Base-by-base conservation (phyloP, 2,797 vertebrate species). In the Hylomyscus alleni region DNA sequence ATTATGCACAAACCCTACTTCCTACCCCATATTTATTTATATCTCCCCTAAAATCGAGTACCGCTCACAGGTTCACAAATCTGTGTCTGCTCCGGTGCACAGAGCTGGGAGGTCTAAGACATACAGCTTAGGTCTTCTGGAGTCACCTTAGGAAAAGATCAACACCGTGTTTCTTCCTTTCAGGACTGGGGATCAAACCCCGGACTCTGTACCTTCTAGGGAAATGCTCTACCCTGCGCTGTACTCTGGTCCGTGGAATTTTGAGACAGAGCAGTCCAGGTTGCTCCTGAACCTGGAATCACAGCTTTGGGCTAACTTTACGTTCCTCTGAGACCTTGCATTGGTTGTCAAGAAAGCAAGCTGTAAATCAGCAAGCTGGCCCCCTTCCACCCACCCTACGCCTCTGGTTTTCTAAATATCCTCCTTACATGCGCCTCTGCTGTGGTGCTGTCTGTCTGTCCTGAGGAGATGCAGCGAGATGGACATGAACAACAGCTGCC, bases 21-120 rank as follows among this genome's bases (percentile, higher is more conserved):
- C 54, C 52, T 83, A 73, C 22, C 72, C 15, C 34, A 19, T 14
- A 50, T 67, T 12, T 76, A 29, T 4, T 50, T 17, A 62, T 44
- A 34, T 24, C 8, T 80, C 62, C 24, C 44, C 82, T 44, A 83
- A 65, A 90, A 13, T 9, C 34, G 44, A 95, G 37, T 58, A 44
- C 56, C 90, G 75, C 83, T 40, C 50, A 86, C 87, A 37, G 2
- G n/a, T 58, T 95, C 58, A 37, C 77, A 87, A 34, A 89, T 65
- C 22, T 80, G 65, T n/a, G 14, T 75, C 67, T 69, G 19, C 14
- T 40, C 62, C n/a, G 50, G 20, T 91, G 3, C 34, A 9, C 67
- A n/a, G 67, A 62, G 12, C 40, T 26, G 78, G 65, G 52, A 72
- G 34, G 8, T 47, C 73, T 76, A 50, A 19, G 34, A 65, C n/a